Percentiles rank a stretch among this genome's conserved stretches.
phyloP scores from a whole-genome alignment of 2,888 invertebrate species.

The Ptilodon capucinus region DNA sequence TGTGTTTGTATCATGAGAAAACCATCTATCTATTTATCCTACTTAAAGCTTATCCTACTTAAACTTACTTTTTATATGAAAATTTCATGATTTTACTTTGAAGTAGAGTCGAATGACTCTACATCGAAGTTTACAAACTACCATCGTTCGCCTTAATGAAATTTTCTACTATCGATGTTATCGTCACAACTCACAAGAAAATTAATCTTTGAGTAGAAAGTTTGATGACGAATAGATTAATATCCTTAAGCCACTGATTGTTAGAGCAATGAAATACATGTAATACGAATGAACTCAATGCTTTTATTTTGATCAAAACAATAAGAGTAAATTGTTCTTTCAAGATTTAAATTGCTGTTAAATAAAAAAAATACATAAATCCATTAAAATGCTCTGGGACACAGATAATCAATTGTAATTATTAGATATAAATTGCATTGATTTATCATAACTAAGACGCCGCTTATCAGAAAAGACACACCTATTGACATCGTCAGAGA shows the following conservation, averaged over 20 bases:
- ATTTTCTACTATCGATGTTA: not conserved
- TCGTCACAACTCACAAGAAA: not conserved
- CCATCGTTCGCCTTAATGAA: not conserved
- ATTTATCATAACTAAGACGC: too few relatives aligned
- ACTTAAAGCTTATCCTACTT: too few relatives aligned
- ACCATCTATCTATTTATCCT: too few relatives aligned
- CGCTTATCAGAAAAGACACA: not conserved
- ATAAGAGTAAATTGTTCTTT: not conserved
- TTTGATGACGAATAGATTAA: not conserved
- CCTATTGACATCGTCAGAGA: not conserved
- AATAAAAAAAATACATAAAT: not conserved
- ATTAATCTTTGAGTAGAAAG: not conserved
- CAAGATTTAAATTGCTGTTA: not conserved
- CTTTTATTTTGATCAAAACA: conserved; percentile 11
- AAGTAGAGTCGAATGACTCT: not conserved
- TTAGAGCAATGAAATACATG: not conserved
- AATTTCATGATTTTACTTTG: not conserved
- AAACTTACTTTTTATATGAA: not conserved
- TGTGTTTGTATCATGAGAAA: too few relatives aligned
- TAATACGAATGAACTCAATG: conserved; percentile 5
- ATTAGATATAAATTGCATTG: too few relatives aligned
- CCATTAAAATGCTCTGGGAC: too few relatives aligned
- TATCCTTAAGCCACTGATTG: not conserved
- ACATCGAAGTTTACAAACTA: not conserved
- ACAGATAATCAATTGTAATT: too few relatives aligned